phyloP scores from a whole-genome alignment of 1,140 invertebrate species.

The Ceratina japonica region DNA sequence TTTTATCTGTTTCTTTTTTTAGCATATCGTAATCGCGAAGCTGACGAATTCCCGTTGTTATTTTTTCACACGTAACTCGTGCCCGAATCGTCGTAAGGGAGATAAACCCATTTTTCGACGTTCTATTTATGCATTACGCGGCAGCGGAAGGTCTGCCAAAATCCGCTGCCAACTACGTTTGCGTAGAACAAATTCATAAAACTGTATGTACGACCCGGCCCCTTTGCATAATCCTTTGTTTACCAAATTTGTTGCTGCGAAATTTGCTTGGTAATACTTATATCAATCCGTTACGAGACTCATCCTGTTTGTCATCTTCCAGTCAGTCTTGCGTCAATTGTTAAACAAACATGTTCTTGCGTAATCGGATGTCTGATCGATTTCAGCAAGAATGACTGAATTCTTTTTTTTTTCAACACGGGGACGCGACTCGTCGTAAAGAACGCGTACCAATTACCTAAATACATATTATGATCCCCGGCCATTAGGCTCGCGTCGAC shows the following conservation, averaged over 20 bases:
- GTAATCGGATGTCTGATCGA: background rate
- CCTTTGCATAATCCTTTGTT: background rate
- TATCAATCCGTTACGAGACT: too few relatives aligned
- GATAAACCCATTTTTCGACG: too few relatives aligned
- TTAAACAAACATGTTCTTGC: background rate
- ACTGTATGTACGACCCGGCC: background rate
- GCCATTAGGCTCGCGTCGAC: background rate
- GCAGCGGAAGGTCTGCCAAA: constrained; percentile 11
- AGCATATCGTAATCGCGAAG: background rate
- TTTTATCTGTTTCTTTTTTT: constrained; percentile 10
- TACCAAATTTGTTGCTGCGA: too few relatives aligned
- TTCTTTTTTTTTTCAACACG: background rate
- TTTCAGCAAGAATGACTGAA: background rate
- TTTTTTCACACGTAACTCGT: too few relatives aligned
- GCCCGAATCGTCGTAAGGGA: too few relatives aligned
- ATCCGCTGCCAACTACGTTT: constrained; percentile 17
- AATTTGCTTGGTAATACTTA: too few relatives aligned
- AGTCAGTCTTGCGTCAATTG: background rate
- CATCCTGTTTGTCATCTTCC: background rate
- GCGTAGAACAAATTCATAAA: constrained; percentile 4
- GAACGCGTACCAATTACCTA: background rate
- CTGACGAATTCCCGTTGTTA: background rate
- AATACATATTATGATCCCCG: background rate
- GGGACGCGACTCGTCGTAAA: background rate
- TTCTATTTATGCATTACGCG: constrained; percentile 38